A percentile compares a stretch with the other conserved stretches of the same genome.
phyloP scores from a whole-genome alignment of 2,113 vertebrate species.

The Puntigrus tetrazona region DNA sequence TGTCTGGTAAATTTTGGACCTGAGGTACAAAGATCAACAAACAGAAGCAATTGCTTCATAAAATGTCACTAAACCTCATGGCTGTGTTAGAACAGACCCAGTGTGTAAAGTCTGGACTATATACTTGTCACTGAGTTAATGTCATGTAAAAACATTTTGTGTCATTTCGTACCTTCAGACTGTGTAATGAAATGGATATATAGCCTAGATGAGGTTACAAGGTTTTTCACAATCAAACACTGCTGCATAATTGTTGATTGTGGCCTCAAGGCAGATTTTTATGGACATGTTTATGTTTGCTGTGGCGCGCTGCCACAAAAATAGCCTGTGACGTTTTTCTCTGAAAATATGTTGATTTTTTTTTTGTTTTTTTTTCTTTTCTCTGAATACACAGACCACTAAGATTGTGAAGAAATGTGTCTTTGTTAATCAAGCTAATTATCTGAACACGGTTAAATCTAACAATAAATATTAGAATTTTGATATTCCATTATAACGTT shows the following conservation, averaged over 20 bases:
- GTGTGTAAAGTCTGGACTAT: constrained; percentile 19
- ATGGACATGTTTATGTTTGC: constrained; percentile 75
- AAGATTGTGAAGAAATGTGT: constrained; percentile 17
- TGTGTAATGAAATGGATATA: constrained; percentile 43
- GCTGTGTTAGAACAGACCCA: neutral
- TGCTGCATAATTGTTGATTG: constrained; percentile 61
- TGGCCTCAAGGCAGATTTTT: constrained; percentile 70
- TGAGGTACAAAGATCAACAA: constrained; percentile 9
- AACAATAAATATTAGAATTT: neutral
- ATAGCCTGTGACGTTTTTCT: constrained; percentile 71
- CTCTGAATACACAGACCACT: constrained; percentile 46
- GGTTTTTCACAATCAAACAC: constrained; percentile 42
- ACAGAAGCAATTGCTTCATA: neutral
- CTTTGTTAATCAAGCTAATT: neutral
- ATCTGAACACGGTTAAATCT: constrained; percentile 13
- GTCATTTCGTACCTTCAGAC: constrained; percentile 43
- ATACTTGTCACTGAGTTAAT: constrained; percentile 1
- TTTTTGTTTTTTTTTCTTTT: constrained; percentile 61
- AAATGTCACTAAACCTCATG: constrained; percentile 2
- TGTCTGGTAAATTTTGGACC: neutral
- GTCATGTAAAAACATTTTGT: constrained; percentile 7
- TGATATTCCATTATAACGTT: neutral
- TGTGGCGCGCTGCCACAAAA: constrained; percentile 65
- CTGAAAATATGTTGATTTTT: constrained; percentile 70
- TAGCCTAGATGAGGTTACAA: constrained; percentile 44